These are phyloP conservation scores for Drosophila chauvacae DNA, from an alignment of 1,140 invertebrate species.

Conservation along the genomic window DNA sequence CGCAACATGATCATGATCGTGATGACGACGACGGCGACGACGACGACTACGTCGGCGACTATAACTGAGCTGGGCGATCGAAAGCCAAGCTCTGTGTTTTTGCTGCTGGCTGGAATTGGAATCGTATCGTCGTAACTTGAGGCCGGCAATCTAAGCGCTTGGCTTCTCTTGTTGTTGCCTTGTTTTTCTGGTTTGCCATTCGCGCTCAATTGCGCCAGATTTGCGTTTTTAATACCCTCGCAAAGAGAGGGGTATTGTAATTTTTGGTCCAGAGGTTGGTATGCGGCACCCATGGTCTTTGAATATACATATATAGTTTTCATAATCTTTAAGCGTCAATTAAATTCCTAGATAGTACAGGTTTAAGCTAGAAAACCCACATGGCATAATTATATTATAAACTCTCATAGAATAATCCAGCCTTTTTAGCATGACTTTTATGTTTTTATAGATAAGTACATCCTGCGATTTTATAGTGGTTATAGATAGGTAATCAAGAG, in stretches of 20 bases:
- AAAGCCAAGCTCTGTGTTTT: constrained; percentile 34
- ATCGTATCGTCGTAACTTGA: constrained; percentile 62
- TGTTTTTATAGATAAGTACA: background rate
- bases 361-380: background rate
- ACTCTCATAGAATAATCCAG: background rate
- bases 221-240: constrained; percentile 62
- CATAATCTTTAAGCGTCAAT: no score
- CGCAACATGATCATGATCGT: constrained; percentile 41
- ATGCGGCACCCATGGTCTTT: no score
- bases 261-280: constrained; percentile 7
- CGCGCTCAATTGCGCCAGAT: constrained; percentile 80
- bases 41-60: constrained; percentile 17
- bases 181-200: constrained; percentile 82
- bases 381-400: background rate
- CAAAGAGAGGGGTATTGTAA: constrained; percentile 6
- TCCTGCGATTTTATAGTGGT: background rate
- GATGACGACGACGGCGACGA: constrained; percentile 23
- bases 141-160: constrained; percentile 74
- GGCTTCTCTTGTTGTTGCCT: constrained; percentile 54
- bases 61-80: constrained; percentile 24
- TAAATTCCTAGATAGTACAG: background rate
- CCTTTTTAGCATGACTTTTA: background rate
- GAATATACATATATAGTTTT: background rate
- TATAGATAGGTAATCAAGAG: background rate
- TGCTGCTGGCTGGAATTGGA: constrained; percentile 17